Base-by-base conservation (phyloP, 2,888 invertebrate genomes). In the Branchellion lobata region DNA sequence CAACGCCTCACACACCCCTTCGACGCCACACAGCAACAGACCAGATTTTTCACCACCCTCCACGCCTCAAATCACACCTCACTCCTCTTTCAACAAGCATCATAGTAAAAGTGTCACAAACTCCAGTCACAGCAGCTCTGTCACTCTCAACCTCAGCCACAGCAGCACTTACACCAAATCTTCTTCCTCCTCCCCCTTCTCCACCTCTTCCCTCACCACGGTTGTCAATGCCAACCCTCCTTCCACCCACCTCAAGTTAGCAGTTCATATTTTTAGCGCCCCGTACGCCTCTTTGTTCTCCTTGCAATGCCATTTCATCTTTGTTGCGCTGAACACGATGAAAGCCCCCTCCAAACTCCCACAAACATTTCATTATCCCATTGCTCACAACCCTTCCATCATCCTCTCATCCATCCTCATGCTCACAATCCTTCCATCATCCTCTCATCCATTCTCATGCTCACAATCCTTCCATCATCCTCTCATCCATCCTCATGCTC, bases 81-180 rank as follows among this genome's bases (percentile, higher is more conserved):
- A 3, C 21, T 5, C 61, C 5, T 57, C 24, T 14, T 40, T 40
- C 40, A 40, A 40, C 61, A 57, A 57, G n/a, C 61, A 3, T 5
- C 3, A 24, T n/a, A 57, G 3, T n/a, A 57, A 3, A 8, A 57
- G 21, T 18, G 21, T 18, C 21, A 18, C 5, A 5, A 57, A 57
- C 24, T 14, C 8, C 61, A 57, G n/a, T n/a, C 3, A 57, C 24
- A 57, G 24, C 61, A 24, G 11, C 61, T 18, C 61, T 24, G 3
- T 57, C 21, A 57, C n/a, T n/a, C 3, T 14, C 40, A 40, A 40
- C 40, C 5, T 8, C 40, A 40, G 14, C 40, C 3, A 24, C n/a
- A 57, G 61, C 21, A 18, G 61, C 24, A 14, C 61, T 18, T 57
- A 57, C 61, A 57, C 61, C 61, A 57, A 57, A n/a, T 57, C 69